Evolutionary conservation across 1,140 invertebrate genomes (phyloP).

Genomic region (Zaprionus kolodkinae): DNA sequence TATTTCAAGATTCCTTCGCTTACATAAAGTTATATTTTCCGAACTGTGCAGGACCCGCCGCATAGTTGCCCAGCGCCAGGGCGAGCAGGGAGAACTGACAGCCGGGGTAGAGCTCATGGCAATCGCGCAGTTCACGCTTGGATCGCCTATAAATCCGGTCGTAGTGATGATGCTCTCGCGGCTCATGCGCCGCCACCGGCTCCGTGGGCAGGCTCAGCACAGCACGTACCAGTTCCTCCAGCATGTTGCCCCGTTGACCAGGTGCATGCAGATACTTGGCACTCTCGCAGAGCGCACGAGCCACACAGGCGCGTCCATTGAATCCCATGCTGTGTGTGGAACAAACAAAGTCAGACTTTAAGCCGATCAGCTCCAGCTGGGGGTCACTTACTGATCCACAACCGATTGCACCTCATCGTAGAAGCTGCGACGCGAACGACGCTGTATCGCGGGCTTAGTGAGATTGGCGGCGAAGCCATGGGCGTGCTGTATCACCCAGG

Average conservation of each 20-base stretch:
- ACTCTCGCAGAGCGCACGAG: constrained; percentile 89
- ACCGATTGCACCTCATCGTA: constrained; percentile 89
- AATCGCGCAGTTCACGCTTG: constrained; percentile 82
- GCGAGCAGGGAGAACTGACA: constrained; percentile 90
- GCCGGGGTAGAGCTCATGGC: constrained; percentile 86
- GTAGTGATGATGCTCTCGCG: constrained; percentile 64
- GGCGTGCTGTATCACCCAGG: constrained; percentile 86
- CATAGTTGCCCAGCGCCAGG: constrained; percentile 89
- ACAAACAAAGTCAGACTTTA: neutral
- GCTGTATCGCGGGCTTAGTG: constrained; percentile 85
- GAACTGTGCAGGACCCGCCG: constrained; percentile 65
- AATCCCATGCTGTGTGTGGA: constrained; percentile 88
- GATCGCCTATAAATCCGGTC: constrained; percentile 68
- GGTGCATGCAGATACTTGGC: constrained; percentile 86
- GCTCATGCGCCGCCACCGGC: constrained; percentile 55
- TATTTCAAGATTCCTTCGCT: neutral
- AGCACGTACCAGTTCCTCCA: constrained; percentile 89
- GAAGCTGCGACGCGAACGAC: constrained; percentile 88
- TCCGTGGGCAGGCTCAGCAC: constrained; percentile 80
- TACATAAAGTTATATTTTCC: constrained; percentile 64
- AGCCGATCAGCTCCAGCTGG: neutral
- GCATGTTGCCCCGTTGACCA: constrained; percentile 86
- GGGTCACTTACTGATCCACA: constrained; percentile 87
- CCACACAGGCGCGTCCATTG: constrained; percentile 87
- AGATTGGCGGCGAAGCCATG: constrained; percentile 72